phyloP scores from a whole-genome alignment of 2,113 vertebrate genomes.

The Spea multiplicata region DNA sequence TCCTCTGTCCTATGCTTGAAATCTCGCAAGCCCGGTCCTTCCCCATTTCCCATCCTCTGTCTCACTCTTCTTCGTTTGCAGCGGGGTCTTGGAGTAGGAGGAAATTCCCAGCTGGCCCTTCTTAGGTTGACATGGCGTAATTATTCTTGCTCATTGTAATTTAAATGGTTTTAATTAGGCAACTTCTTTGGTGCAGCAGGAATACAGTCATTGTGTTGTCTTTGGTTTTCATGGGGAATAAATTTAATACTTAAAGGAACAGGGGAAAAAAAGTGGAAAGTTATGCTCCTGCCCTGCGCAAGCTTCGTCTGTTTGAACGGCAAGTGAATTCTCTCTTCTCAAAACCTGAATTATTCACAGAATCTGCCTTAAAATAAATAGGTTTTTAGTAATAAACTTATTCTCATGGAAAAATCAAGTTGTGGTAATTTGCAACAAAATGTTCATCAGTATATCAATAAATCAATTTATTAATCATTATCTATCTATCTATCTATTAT shows the following conservation, averaged over 20 bases:
- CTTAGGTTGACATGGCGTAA: constrained; percentile 58
- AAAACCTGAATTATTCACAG: background rate
- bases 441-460: background rate
- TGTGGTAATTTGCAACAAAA: background rate
- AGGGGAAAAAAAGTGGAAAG: background rate
- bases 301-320: too few relatives aligned
- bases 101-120: constrained; percentile 50
- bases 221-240: constrained; percentile 37
- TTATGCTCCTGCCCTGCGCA: too few relatives aligned
- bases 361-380: background rate
- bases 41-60: background rate
- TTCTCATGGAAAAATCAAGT: background rate
- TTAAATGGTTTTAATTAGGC: constrained; percentile 72
- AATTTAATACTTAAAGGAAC: constrained; percentile 11
- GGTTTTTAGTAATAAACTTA: background rate
- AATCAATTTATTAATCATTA: background rate
- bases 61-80: constrained; percentile 26
- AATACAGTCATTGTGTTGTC: constrained; percentile 36
- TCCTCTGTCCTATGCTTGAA: background rate
- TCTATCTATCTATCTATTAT: background rate
- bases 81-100: constrained; percentile 36
- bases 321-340: background rate
- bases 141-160: constrained; percentile 68
- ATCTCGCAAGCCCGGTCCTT: background rate
- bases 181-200: constrained; percentile 57